Evolutionary conservation across 2,888 invertebrate species (phyloP), one percentile per base, ranked within the genome.

Genomic region (Plebejus anna): DNA sequence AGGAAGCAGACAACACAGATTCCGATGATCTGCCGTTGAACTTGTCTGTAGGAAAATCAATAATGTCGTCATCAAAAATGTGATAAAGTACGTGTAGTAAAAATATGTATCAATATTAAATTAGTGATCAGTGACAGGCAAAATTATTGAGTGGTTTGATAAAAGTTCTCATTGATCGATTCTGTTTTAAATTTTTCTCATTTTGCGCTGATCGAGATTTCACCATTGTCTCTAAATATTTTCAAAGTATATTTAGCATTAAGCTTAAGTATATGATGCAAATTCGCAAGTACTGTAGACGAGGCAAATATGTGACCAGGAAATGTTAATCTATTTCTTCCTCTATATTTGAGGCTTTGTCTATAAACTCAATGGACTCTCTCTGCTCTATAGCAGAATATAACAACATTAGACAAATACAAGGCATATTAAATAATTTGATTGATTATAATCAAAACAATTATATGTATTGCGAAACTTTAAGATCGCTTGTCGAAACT

Each of bases 1-100:
- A 73, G 13, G 73, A 32, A 28, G 73, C 51, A 1, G 73, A 73
- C 32, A 22, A 73, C 22, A 32, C 73, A 16, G 73, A 73, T 32
- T 73, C 73, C 7, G 73, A 73, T 73, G 73, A 73, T 73, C 73
- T 73, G 55, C 73, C 73, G 13, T 73, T 73, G 28, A 73, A 73
- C 47, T 73, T 73, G 51, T 55, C 73, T 16, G 7, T 73, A 73
- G 73, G 47, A 51, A 73, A 73, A 51, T 51, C 73, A 28, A 28
- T 47, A 51, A 72, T 73, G 73, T 32, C 73, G 28, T 51, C 55
- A 16, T 73, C 51, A 22, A 73, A 73, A 73, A 73, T 73, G 73
- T 73, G 73, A 55, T 73, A 73, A 73, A 32, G 22, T 22, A 42
- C 3, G 71, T 51, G 16, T 32, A 66, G 0, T 9, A 16, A 66